phyloP scores from a whole-genome alignment of 2,797 vertebrate species.

The Hyperoplus lanceolatus region DNA sequence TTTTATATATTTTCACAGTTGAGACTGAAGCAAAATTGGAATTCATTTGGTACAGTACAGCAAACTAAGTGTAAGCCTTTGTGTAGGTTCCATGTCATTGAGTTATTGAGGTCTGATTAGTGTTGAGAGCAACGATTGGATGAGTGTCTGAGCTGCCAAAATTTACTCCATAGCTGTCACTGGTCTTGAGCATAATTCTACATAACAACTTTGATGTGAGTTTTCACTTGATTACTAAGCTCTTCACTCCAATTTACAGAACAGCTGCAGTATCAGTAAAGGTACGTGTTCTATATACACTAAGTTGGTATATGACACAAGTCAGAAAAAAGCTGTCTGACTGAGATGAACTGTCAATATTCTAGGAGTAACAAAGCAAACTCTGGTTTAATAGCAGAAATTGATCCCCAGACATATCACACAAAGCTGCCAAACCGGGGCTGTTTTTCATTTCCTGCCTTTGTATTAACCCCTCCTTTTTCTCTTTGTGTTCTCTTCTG shows the following conservation, averaged over 20 bases:
- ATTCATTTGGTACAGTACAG: slow-evolving; percentile 53
- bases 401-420: slow-evolving; percentile 54
- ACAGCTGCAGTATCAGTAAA: slow-evolving; percentile 1
- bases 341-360: slow-evolving; percentile 47
- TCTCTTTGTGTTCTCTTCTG: slow-evolving; percentile 43
- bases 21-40: slow-evolving; percentile 42
- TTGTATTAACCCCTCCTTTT: slow-evolving; percentile 65
- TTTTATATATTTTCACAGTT: slow-evolving; percentile 16
- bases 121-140: slow-evolving; percentile 44
- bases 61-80: slow-evolving; percentile 26
- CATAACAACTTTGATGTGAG: slow-evolving; percentile 49
- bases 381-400: slow-evolving; percentile 43
- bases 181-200: slow-evolving; percentile 36
- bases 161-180: slow-evolving; percentile 50
- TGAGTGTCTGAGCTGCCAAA: slow-evolving; percentile 56
- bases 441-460: slow-evolving; percentile 75
- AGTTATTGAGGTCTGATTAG: slow-evolving; percentile 66
- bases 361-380: slow-evolving; percentile 64
- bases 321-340: slow-evolving; percentile 14
- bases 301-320: not conserved
- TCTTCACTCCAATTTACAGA: slow-evolving; percentile 23
- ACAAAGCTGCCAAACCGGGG: slow-evolving; percentile 48
- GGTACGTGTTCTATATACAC: not conserved
- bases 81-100: slow-evolving; percentile 45
- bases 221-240: slow-evolving; percentile 35